phyloP scores from a whole-genome alignment of 2,797 vertebrate species.

The Setipinna tenuifilis region DNA sequence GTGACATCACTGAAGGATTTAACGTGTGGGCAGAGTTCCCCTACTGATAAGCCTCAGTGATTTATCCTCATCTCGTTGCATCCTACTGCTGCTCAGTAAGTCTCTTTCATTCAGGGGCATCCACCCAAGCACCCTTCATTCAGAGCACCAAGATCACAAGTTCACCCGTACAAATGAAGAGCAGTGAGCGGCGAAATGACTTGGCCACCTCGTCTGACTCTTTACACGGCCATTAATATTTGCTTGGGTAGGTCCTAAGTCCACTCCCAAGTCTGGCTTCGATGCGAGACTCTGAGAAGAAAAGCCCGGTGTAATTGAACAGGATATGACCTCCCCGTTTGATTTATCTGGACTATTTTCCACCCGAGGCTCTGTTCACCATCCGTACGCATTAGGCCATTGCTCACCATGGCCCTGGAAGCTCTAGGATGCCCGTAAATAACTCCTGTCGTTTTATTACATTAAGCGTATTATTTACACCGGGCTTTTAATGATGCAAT shows the following conservation, averaged over 20 bases:
- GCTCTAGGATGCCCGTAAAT: neutral
- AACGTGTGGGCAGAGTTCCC: neutral
- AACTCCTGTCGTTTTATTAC: neutral
- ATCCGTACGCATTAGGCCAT: neutral
- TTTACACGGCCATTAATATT: neutral
- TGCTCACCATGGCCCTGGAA: neutral
- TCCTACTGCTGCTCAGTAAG: neutral
- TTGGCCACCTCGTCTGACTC: neutral
- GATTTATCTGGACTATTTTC: constrained; percentile 11
- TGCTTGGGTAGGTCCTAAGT: no score
- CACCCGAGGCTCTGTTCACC: neutral
- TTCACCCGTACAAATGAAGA: neutral
- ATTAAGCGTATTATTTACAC: constrained; percentile 21
- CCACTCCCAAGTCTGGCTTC: no score
- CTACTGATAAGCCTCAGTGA: neutral
- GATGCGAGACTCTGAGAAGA: no score
- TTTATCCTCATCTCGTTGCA: neutral
- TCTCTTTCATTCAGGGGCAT: neutral
- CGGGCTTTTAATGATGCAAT: constrained; percentile 25
- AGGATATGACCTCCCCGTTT: constrained; percentile 2
- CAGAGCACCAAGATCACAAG: neutral
- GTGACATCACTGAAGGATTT: neutral
- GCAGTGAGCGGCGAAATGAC: neutral
- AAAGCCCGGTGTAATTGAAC: neutral
- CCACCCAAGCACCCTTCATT: neutral